Evolutionary conservation across 1,140 invertebrate species (phyloP).

Genomic region (Lerema accius): DNA sequence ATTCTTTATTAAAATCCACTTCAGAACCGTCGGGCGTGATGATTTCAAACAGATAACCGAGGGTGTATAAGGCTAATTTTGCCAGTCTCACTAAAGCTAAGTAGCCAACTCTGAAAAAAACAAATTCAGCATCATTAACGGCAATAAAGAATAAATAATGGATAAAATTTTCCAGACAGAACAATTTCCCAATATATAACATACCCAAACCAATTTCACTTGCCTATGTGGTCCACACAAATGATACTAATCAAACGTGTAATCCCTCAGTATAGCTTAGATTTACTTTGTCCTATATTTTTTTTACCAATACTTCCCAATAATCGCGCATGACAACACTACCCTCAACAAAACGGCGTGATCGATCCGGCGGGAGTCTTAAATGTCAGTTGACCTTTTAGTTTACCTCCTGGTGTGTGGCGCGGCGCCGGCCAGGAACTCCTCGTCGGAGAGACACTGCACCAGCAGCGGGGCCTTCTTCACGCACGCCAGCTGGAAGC

Average conservation of each 20-base stretch:
- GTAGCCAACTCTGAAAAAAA: constrained; percentile 88
- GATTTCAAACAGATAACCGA: constrained; percentile 89
- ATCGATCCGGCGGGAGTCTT: too few species aligned
- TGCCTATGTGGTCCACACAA: too few species aligned
- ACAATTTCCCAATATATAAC: too few species aligned
- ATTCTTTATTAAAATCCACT: constrained; percentile 61
- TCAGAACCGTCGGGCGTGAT: constrained; percentile 83
- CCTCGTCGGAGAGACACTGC: constrained; percentile 71
- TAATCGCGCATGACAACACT: too few species aligned
- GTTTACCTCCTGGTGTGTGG: constrained; percentile 74
- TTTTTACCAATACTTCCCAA: too few species aligned
- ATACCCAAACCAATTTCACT: background rate
- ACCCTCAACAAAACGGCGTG: too few species aligned
- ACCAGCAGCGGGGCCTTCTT: constrained; percentile 84
- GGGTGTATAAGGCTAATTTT: constrained; percentile 94
- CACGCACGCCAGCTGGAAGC: constrained; percentile 95
- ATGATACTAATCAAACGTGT: too few species aligned
- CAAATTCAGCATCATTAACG: constrained; percentile 6
- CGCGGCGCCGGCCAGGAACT: constrained; percentile 73
- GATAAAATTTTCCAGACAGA: too few species aligned
- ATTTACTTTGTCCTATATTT: too few species aligned
- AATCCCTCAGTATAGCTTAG: too few species aligned
- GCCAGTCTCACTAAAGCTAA: constrained; percentile 94
- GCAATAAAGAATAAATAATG: background rate
- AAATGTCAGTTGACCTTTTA: too few species aligned